Percentiles rank a stretch among this genome's conserved stretches.
Evolutionary conservation across 2,113 vertebrate genomes (phyloP).

Genomic region (Elachura formosa): DNA sequence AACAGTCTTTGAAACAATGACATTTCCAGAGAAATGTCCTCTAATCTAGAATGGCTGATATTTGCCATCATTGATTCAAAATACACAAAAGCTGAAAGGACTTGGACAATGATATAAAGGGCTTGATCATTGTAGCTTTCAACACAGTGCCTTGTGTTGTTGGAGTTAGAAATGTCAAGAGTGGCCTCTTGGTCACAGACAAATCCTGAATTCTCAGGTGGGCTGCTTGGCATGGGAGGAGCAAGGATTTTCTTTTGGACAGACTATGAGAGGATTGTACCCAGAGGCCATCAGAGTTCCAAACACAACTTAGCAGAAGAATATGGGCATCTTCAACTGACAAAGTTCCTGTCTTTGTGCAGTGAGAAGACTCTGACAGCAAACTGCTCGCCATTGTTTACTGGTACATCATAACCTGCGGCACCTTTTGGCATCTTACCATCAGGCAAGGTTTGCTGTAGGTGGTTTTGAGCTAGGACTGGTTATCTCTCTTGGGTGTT

Average conservation of each 20-base stretch:
- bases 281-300: not conserved
- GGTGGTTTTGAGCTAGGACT: not conserved
- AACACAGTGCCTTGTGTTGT: not conserved
- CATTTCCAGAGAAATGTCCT: not conserved
- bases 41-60: not conserved
- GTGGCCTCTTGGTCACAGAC: not conserved
- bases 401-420: not conserved
- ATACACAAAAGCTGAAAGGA: not conserved
- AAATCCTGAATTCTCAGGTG: no score
- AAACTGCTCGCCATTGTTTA: rapidly evolving
- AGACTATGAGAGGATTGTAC: not conserved
- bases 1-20: not conserved
- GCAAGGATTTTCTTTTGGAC: not conserved
- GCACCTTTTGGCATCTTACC: not conserved
- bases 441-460: not conserved
- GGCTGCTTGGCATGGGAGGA: not conserved
- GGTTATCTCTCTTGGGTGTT: not conserved
- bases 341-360: not conserved
- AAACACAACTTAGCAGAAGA: not conserved
- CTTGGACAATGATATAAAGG: not conserved
- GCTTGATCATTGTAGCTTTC: not conserved
- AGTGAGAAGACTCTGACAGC: not conserved
- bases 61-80: not conserved
- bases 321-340: not conserved
- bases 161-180: not conserved